Percentiles rank a stretch among this genome's conserved stretches.
phyloP scores from a whole-genome alignment of 2,888 invertebrate genomes.

The Eustalomyia histrio region DNA sequence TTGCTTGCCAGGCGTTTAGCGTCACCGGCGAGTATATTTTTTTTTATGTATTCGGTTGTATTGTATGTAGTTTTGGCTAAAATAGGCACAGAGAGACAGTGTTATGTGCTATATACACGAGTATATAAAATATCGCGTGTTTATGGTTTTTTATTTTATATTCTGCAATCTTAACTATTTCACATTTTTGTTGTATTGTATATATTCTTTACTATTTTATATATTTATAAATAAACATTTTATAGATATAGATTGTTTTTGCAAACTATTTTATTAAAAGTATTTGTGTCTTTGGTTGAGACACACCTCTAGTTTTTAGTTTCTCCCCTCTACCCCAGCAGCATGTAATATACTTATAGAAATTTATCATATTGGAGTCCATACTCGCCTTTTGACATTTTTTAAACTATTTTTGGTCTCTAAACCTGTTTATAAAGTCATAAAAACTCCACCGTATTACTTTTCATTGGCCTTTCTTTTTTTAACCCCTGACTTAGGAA shows the following conservation, averaged over 20 bases:
- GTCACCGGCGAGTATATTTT: conserved; percentile 8
- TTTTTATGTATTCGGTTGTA: too few relatives aligned
- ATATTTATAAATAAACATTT: conserved; percentile 9
- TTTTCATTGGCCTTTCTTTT: too few relatives aligned
- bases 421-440: too few relatives aligned
- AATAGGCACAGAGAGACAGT: too few relatives aligned
- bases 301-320: conserved; percentile 21
- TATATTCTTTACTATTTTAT: conserved; percentile 1
- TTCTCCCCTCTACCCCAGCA: background rate
- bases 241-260: conserved; percentile 3
- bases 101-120: background rate
- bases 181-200: conserved; percentile 5
- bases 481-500: too few relatives aligned
- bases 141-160: conserved; percentile 5
- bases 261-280: background rate
- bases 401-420: too few relatives aligned
- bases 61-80: conserved; percentile 22
- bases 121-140: conserved; percentile 27
- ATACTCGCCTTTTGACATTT: too few relatives aligned
- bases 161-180: conserved; percentile 14
- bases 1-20: conserved; percentile 42
- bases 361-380: too few relatives aligned
- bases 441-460: too few relatives aligned
- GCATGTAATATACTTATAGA: too few relatives aligned
- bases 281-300: background rate